A percentile compares a stretch with the other conserved stretches of the same genome.
phyloP scores from a whole-genome alignment of 2,113 vertebrate species.

The Apteryx owenii region DNA sequence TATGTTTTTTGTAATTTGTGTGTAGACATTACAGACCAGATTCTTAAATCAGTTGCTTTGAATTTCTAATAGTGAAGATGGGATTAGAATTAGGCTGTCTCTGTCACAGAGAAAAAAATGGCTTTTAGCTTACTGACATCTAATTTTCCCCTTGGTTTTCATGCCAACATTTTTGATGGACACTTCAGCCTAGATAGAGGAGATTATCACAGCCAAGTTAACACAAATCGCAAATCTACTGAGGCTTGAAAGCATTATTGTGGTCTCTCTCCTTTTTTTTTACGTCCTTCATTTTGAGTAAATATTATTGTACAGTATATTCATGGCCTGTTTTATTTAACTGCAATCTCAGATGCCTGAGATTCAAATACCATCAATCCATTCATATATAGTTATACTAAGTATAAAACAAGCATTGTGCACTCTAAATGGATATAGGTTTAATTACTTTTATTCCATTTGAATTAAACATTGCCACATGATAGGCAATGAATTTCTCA shows the following conservation, averaged over 20 bases:
- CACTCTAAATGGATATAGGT: not conserved
- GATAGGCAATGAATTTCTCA: not conserved
- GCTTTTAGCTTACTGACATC: not conserved
- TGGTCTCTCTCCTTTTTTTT: not conserved
- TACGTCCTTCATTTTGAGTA: conserved; percentile 19
- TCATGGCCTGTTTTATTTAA: conserved; percentile 43
- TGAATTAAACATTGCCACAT: not conserved
- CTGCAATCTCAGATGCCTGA: not conserved
- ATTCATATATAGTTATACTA: not conserved
- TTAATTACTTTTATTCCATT: conserved; percentile 31
- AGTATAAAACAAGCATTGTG: not conserved
- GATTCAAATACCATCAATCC: conserved; percentile 11
- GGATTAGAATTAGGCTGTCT: not conserved
- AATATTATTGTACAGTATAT: conserved; percentile 22
- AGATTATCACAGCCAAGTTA: conserved; percentile 17
- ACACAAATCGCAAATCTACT: conserved; percentile 3
- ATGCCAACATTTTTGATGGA: conserved; percentile 9
- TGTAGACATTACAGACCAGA: conserved; percentile 16
- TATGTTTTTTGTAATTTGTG: conserved; percentile 35
- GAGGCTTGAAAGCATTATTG: conserved; percentile 32
- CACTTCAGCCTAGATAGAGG: not conserved
- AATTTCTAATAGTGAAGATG: not conserved
- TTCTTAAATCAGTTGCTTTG: not conserved
- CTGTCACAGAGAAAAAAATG: not conserved
- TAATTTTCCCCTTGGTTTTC: conserved; percentile 11